These are phyloP conservation scores for Tenthredo scrophulariae DNA, from an alignment of 2,888 invertebrate species.

Conservation along the genomic window DNA sequence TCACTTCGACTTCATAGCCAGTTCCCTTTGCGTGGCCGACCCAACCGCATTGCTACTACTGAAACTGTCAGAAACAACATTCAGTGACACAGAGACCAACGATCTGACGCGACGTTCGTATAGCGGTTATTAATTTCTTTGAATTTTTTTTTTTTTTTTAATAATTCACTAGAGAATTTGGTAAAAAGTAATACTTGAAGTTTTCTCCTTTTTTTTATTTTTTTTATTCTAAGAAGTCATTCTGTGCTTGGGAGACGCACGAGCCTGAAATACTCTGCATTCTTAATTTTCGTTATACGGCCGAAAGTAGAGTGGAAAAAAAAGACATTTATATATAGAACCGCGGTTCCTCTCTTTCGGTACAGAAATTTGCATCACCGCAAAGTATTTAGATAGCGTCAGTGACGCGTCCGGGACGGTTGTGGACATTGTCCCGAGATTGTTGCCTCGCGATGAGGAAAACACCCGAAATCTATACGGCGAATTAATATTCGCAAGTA, in stretches of 20 bases:
- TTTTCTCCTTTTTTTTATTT: not conserved
- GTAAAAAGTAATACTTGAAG: not conserved
- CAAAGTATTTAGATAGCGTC: not conserved
- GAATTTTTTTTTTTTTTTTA: not conserved
- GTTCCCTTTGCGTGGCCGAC: constrained; percentile 14
- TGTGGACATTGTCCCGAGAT: not conserved
- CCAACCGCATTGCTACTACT: constrained; percentile 41
- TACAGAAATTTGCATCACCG: not conserved
- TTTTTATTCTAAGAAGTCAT: not conserved
- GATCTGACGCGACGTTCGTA: not conserved
- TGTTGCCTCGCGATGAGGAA: not conserved
- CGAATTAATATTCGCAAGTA: not conserved
- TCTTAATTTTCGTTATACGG: not conserved
- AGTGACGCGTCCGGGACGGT: not conserved
- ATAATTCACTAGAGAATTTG: not conserved
- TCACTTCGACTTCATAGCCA: constrained; percentile 12
- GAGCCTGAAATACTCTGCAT: not conserved
- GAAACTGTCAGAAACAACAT: constrained; percentile 4
- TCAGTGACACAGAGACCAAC: not conserved
- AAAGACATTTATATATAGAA: not conserved
- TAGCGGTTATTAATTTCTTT: not conserved
- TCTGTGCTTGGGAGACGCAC: not conserved
- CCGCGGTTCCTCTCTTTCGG: not conserved
- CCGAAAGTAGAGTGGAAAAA: not conserved
- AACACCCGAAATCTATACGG: not conserved